Evolutionary conservation across 2,113 vertebrate species (phyloP), one percentile per base, ranked within the genome.

Genomic region (Chaetodon auriga): DNA sequence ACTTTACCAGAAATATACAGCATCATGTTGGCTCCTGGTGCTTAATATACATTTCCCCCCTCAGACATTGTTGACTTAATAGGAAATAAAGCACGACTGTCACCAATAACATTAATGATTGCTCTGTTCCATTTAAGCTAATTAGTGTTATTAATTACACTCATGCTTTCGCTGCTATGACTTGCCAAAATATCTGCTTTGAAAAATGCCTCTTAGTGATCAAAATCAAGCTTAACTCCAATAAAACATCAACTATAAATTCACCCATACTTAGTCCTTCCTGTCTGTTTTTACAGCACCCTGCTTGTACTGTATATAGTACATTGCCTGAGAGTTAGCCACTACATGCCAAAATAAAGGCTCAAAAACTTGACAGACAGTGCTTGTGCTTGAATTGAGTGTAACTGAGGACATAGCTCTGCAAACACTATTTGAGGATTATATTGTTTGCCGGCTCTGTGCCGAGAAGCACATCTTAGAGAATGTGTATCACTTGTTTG

Each of bases 401-500:
- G 69, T 65, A 72, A 68, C 19, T 60, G n/a, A 85, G 68, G 80
- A 76, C 54, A 48, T 21, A n/a, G 14, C 54, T 72, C 14, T 79
- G 41, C 80, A 57, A 78, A 81, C 54, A 81, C 60, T 61, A 77
- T n/a, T 66, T 64, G 36, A 77, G 71, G 71, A 73, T 82, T 68
- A 77, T 69, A 65, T 81, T 84, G 87, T 86, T 80, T 89, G 64
- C 21, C 0, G 13, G 76, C 70, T 87, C 72, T 16, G 14, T 68
- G 63, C 48, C 25, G 60, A 77, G 78, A 85, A 55, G 77, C 81
- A 71, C 71, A 64, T 84, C 61, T 86, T 16, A 25, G 54, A 53
- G 62, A 75, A 63, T 70, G 60, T 80, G 80, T 12, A 70, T 75
- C 57, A 35, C 69, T 83, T 84, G 82, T 89, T 83, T 82, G 46